Conservation (phyloP, 2,797 vertebrate species). For the Siniperca obscura region DNA sequence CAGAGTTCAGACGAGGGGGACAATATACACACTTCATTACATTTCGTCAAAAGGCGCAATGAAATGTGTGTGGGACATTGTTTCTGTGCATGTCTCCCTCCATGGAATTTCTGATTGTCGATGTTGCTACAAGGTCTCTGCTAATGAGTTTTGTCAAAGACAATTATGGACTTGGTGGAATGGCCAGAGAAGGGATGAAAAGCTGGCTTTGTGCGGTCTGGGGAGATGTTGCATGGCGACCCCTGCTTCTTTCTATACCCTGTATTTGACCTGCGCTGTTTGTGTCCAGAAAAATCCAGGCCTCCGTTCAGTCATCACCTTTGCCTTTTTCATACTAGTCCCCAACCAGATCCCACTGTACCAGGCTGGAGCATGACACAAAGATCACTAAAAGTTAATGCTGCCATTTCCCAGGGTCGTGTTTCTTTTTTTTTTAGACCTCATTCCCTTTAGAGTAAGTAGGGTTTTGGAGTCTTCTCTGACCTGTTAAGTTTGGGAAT, state of each 20-base stretch:
- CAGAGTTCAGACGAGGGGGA: slow-evolving; percentile 85
- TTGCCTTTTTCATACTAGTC: slow-evolving; percentile 55
- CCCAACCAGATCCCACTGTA: slow-evolving; percentile 52
- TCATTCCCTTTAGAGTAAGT: slow-evolving; percentile 17
- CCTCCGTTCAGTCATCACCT: slow-evolving; percentile 53
- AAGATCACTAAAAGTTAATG: slow-evolving; percentile 23
- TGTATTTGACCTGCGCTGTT: slow-evolving; percentile 82
- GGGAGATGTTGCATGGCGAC: slow-evolving; percentile 82
- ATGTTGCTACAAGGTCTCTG: slow-evolving; percentile 87
- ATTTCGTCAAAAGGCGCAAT: slow-evolving; percentile 90
- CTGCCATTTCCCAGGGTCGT: slow-evolving; percentile 66
- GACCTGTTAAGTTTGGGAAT: slow-evolving; percentile 37
- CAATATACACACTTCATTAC: slow-evolving; percentile 91
- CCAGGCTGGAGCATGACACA: slow-evolving; percentile 48
- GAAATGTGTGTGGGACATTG: slow-evolving; percentile 88
- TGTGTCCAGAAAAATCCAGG: slow-evolving; percentile 63
- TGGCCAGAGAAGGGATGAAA: slow-evolving; percentile 85
- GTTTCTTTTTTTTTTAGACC: slow-evolving; percentile 24
- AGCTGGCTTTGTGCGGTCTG: slow-evolving; percentile 87
- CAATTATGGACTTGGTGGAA: slow-evolving; percentile 88
- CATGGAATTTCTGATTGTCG: slow-evolving; percentile 87
- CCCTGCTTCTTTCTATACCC: slow-evolving; percentile 84
- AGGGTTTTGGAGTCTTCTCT: slow-evolving; percentile 32
- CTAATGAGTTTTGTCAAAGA: slow-evolving; percentile 94
- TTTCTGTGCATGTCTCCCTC: slow-evolving; percentile 87